Conservation (phyloP, 2,888 invertebrate genomes). For the Cataglyphis albicans region DNA sequence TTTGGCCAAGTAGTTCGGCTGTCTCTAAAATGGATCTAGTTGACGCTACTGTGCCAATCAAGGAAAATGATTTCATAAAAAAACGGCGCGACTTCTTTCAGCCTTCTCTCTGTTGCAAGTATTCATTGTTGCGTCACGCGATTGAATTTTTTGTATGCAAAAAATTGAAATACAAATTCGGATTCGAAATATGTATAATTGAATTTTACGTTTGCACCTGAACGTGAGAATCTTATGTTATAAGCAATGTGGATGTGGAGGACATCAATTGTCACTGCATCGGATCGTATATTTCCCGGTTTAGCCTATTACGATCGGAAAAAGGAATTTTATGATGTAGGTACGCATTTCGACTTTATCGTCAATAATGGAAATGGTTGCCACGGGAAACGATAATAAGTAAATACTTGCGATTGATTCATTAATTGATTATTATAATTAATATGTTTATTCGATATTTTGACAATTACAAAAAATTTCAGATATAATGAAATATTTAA, state of each 20-base stretch:
- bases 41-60: no score
- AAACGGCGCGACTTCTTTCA: no score
- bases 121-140: neutral
- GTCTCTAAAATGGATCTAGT: no score
- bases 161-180: neutral
- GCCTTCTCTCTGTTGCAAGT: neutral
- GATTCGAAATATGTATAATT: neutral
- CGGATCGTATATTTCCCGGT: constrained; percentile 87
- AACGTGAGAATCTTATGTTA: constrained; percentile 1
- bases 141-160: neutral
- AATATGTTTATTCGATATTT: neutral
- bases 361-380: constrained; percentile 13
- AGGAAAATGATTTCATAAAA: no score
- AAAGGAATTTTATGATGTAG: constrained; percentile 80
- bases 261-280: constrained; percentile 85
- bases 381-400: constrained; percentile 31
- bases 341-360: constrained; percentile 59
- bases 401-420: neutral
- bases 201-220: neutral
- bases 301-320: constrained; percentile 82
- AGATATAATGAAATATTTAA: neutral
- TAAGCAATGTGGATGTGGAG: constrained; percentile 82
- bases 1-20: no score
- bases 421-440: neutral
- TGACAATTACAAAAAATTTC: neutral